Base-by-base conservation (phyloP, 2,113 vertebrate genomes). In the Sus scrofa region DNA sequence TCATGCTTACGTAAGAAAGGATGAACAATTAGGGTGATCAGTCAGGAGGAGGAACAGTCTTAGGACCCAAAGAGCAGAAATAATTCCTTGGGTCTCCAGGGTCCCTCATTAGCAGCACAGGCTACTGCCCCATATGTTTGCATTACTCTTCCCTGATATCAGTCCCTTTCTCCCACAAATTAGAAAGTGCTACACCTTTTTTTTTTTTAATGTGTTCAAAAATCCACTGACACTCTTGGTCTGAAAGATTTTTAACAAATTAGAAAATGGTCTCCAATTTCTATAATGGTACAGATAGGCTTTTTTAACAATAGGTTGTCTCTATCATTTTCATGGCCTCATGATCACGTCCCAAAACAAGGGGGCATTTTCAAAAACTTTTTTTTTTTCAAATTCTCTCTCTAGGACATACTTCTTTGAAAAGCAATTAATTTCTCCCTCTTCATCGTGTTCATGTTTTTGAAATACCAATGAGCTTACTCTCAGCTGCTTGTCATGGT, bases 261-360 rank as follows among this genome's bases (percentile, higher is more conserved):
- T 70, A 85, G 39, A 89, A 91, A 85, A 32, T 74, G 82, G 22
- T 82, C 60, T 94, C 67, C 14, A 68, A 22, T 86, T 83, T 82
- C 86, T 58, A 44, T 37, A 86, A 65, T 27, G 56, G 20, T 68
- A 4, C 13, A 52, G 8, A 68, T 68, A 50, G 4, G 37, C 73
- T 89, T 92, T 65, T 60, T 10, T 52, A 60, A 81, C 11, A 70
- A n/a, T 60, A 67, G 32, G 1, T 50, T 54, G 1, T 65, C 70
- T 56, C 30, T 44, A 34, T 58, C 32, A 1, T 88, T 95, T 84
- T 91, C 30, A 11, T 34, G 14, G 16, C 56, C 84, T 37, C 22
- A 20, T 22, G 16, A 84, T 87, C 70, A 73, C 5, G 37, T 37
- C 44, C 4, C 8, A 44, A 37, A 78, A 88, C 16, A 52, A 16